A percentile compares a stretch with the other conserved stretches of the same genome.
Evolutionary conservation across 2,797 vertebrate genomes (phyloP).

Genomic region (Malurus leucopterus): DNA sequence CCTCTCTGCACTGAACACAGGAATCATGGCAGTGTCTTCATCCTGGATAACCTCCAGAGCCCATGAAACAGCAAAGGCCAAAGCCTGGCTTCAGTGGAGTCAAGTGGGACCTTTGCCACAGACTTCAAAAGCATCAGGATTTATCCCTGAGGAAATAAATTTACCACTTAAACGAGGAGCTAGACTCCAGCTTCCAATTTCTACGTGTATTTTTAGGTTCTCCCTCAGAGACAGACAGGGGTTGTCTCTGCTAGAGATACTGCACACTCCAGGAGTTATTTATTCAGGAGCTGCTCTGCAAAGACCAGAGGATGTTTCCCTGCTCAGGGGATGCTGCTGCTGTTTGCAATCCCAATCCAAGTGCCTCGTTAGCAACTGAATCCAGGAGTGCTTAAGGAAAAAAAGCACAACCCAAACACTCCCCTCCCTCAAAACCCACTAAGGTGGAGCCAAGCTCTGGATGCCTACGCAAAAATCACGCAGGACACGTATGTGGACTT

Average conservation of each 20-base stretch:
- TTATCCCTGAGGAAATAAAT: constrained; percentile 28
- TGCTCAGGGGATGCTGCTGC: background rate
- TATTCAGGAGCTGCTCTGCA: background rate
- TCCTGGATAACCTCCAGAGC: background rate
- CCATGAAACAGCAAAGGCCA: background rate
- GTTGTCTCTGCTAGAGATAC: background rate
- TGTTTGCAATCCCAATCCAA: background rate
- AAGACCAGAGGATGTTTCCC: background rate
- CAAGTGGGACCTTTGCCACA: constrained; percentile 21
- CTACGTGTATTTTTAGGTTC: background rate
- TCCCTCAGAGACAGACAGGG: background rate
- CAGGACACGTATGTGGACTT: constrained; percentile 2
- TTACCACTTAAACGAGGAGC: background rate
- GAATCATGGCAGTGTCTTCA: background rate
- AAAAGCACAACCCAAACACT: constrained; percentile 11
- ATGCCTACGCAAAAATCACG: background rate
- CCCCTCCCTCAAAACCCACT: background rate
- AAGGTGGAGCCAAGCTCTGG: constrained; percentile 18
- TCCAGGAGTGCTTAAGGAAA: background rate
- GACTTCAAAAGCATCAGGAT: constrained; percentile 34
- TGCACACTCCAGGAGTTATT: background rate
- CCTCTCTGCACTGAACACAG: background rate
- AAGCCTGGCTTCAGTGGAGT: background rate
- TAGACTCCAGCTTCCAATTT: background rate
- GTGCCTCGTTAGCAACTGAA: background rate